Base-by-base conservation (phyloP, 2,113 vertebrate species). In the Egretta garzetta region DNA sequence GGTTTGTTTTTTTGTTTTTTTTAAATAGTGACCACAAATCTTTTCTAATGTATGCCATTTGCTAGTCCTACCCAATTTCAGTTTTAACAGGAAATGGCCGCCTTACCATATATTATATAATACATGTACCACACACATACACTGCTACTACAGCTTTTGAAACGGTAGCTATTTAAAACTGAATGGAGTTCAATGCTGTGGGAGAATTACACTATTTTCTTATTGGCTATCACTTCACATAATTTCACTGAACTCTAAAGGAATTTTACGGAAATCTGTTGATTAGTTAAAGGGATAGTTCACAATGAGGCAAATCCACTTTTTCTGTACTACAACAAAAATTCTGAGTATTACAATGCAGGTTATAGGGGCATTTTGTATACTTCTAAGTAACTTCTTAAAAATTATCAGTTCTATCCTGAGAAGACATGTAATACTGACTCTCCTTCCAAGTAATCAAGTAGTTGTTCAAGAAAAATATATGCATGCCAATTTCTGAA, bases 71-170 rank as follows among this genome's bases (percentile, higher is more conserved):
- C 52, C 12, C 39, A 21, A 4, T 59, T 52, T 71, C 21, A 45
- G 28, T 33, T 74, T 74, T 80, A 75, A 92, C 1, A 0, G 19
- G 32, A 45, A 53, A 22, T 49, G 12, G 14, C 30, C 1, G 0
- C 75, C 21, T 58, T 56, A 43, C 10, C 26, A 12, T 58, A 32
- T 53, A 67, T 24, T 58, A 23, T 27, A 7, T 14, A 32, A 53
- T 28, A 41, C 9, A 59, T 0, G 0, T 67, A 76, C 30, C 7
- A 47, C 39, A 47, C 37, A 45, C 8, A n/a, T 3, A 45, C 7
- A 30, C 26, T 32, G 43, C 32, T 67, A 21, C 27, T 49, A 37
- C 5, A 91, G 64, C n/a, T 71, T 66, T 55, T 72, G 43, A 71
- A 76, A 27, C 15, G 37, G 24, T 14, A 72, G 10, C 30, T n/a